Conservation (phyloP, 2,888 invertebrate genomes). For the Trichogramma dendrolimi region DNA sequence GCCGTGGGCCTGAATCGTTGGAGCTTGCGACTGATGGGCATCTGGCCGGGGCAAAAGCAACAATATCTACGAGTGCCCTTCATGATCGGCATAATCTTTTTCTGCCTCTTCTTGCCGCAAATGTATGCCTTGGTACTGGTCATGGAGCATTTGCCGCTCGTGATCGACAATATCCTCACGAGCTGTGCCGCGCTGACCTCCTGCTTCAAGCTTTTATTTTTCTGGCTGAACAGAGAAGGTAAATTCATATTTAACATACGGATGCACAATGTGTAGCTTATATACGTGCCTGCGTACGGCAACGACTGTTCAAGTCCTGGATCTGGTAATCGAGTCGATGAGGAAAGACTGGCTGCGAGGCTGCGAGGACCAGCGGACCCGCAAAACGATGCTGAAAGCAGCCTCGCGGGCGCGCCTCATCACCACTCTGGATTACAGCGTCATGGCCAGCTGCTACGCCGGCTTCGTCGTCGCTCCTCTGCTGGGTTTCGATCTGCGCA, state of each 20-base stretch:
- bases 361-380: neutral
- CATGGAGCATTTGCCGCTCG: neutral
- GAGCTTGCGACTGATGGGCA: constrained; percentile 1
- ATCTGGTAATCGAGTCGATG: constrained; percentile 1
- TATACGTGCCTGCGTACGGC: neutral
- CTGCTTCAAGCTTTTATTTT: neutral
- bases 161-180: neutral
- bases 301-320: neutral
- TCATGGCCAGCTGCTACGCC: neutral
- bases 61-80: neutral
- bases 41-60: neutral
- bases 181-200: neutral
- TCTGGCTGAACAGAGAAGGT: neutral
- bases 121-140: constrained; percentile 1
- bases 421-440: constrained; percentile 1
- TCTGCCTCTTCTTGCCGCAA: neutral
- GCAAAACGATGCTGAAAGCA: neutral
- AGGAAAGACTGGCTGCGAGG: constrained; percentile 4
- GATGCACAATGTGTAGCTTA: neutral
- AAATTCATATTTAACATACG: neutral
- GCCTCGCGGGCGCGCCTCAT: neutral
- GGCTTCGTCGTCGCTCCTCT: neutral
- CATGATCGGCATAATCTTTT: neutral
- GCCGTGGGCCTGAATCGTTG: constrained; percentile 9
- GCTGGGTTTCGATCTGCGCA: neutral